Conservation (phyloP, 2,888 invertebrate genomes). For the Dyspetes luteomarginatus region DNA sequence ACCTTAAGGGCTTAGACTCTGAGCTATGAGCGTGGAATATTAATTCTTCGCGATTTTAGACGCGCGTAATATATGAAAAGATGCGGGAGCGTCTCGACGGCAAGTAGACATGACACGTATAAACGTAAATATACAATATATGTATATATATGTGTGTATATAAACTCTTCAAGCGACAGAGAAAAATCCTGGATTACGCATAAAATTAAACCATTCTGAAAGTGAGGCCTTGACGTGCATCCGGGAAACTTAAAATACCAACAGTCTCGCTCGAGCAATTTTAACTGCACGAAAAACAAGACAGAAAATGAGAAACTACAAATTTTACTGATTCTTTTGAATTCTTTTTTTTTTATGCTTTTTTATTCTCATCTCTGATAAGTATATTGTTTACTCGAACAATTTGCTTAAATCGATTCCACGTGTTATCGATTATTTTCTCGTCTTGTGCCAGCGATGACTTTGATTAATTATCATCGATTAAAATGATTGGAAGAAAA, state of each 20-base stretch:
- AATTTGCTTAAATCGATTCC: neutral
- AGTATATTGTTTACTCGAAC: neutral
- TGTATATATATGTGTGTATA: too few species aligned
- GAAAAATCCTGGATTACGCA: slow-evolving; percentile 67
- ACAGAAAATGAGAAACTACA: too few species aligned
- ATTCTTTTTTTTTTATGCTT: too few species aligned
- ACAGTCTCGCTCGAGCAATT: slow-evolving; percentile 25
- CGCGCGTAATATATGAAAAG: too few species aligned
- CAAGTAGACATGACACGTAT: too few species aligned
- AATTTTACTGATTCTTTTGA: too few species aligned
- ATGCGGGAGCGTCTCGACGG: too few species aligned
- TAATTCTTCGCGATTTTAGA: too few species aligned
- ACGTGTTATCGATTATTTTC: neutral
- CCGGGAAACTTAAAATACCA: slow-evolving; percentile 66
- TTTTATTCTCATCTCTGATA: neutral
- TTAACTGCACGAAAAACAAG: slow-evolving; percentile 1
- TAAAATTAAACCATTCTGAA: slow-evolving; percentile 59
- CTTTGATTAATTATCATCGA: neutral
- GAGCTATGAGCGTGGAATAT: too few species aligned
- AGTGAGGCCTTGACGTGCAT: slow-evolving; percentile 68
- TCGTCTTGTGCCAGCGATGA: neutral
- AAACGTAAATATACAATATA: too few species aligned
- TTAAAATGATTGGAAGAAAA: neutral
- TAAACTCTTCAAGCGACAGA: neutral
- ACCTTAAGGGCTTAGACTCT: too few species aligned